These are phyloP conservation scores for Holacanthus passer DNA, from an alignment of 2,113 vertebrate genomes.

Conservation along the genomic window DNA sequence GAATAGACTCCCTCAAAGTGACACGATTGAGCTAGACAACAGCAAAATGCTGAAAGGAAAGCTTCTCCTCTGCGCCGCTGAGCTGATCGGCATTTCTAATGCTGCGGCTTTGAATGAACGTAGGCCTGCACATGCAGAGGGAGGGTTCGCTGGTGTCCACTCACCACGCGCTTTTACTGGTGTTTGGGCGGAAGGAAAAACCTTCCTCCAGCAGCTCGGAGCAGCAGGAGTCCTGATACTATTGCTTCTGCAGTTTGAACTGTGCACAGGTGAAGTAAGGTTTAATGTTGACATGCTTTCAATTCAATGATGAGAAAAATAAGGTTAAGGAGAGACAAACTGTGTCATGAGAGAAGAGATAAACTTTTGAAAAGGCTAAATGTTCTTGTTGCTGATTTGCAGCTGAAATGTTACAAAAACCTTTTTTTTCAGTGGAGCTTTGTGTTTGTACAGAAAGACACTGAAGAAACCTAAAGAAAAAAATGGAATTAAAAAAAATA, in stretches of 20 bases:
- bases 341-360: background rate
- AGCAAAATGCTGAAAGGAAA: conserved; percentile 90
- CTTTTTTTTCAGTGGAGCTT: too few species aligned
- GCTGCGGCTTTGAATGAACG: conserved; percentile 89
- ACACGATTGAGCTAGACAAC: conserved; percentile 97
- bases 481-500: too few species aligned
- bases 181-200: conserved; percentile 66
- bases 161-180: conserved; percentile 47
- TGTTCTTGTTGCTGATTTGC: too few species aligned
- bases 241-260: background rate
- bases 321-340: background rate
- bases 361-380: too few species aligned
- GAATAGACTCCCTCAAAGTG: conserved; percentile 95
- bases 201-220: conserved; percentile 50
- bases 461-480: too few species aligned
- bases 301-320: background rate
- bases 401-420: too few species aligned
- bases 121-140: conserved; percentile 92
- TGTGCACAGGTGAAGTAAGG: background rate
- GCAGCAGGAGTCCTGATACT: conserved; percentile 67
- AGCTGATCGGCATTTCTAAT: conserved; percentile 82
- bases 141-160: conserved; percentile 57
- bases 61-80: conserved; percentile 80
- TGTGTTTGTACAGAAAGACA: too few species aligned
- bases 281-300: background rate